Evolutionary conservation across 2,888 invertebrate genomes (phyloP).

Genomic region (Cyrtodaria siliqua): DNA sequence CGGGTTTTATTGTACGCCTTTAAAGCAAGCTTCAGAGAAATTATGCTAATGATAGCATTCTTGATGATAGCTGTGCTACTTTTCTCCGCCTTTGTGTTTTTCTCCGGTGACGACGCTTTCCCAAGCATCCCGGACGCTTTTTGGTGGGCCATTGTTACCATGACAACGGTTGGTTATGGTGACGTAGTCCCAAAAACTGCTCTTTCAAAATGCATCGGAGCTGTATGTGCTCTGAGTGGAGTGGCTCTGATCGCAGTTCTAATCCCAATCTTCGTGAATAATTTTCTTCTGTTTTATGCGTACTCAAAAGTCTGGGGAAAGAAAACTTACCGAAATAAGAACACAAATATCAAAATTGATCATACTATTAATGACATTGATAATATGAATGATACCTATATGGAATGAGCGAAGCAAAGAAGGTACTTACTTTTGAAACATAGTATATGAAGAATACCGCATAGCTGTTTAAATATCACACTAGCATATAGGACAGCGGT

Average conservation of each 20-base stretch:
- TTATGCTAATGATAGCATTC: constrained; percentile 73
- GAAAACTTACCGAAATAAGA: neutral
- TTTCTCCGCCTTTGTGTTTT: constrained; percentile 72
- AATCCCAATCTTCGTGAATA: constrained; percentile 82
- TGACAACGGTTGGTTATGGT: constrained; percentile 82
- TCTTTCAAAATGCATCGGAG: constrained; percentile 70
- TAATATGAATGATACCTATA: too few species aligned
- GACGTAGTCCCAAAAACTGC: constrained; percentile 71
- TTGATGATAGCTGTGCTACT: constrained; percentile 74
- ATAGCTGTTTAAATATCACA: too few species aligned
- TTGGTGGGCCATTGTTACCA: constrained; percentile 81
- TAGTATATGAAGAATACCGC: too few species aligned
- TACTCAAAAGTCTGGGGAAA: constrained; percentile 65
- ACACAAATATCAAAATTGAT: too few species aligned
- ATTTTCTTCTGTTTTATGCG: constrained; percentile 75
- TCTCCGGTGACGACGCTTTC: constrained; percentile 70
- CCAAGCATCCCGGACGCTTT: constrained; percentile 75
- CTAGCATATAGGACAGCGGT: too few species aligned
- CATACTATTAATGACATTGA: too few species aligned
- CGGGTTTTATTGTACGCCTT: constrained; percentile 63
- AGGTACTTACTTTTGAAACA: too few species aligned
- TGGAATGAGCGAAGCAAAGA: too few species aligned
- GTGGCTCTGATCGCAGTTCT: constrained; percentile 77
- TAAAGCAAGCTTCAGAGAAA: constrained; percentile 73
- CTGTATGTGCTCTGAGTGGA: constrained; percentile 72